Percentiles rank a stretch among this genome's conserved stretches.
phyloP scores from a whole-genome alignment of 2,888 invertebrate genomes.

The Epirrhoe alternata region DNA sequence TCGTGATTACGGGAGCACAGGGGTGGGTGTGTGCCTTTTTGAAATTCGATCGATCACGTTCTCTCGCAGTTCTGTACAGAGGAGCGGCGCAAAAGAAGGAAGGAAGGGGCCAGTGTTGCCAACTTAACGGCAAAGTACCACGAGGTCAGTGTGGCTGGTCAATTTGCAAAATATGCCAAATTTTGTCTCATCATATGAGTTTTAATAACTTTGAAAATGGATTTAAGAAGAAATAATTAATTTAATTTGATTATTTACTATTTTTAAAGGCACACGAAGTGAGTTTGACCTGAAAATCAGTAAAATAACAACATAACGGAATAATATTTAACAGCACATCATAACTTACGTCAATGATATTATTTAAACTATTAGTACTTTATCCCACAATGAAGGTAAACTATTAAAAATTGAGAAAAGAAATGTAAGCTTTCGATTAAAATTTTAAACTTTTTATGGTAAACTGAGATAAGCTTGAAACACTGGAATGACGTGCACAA shows the following conservation, averaged over 20 bases:
- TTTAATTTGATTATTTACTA: not conserved
- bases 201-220: not conserved
- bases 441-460: constrained; percentile 27
- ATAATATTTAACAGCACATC: no score
- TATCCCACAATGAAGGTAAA: not conserved
- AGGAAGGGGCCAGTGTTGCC: constrained; percentile 81
- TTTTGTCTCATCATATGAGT: constrained; percentile 29
- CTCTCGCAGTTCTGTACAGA: constrained; percentile 79
- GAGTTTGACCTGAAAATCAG: not conserved
- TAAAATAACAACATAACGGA: no score
- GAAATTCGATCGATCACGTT: constrained; percentile 86
- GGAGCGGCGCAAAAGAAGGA: constrained; percentile 84
- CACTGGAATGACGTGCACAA: constrained; percentile 58
- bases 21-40: constrained; percentile 84
- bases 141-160: constrained; percentile 74
- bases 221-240: not conserved
- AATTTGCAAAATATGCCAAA: constrained; percentile 41
- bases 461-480: constrained; percentile 44
- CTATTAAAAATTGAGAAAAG: not conserved
- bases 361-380: no score
- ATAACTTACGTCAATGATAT: no score
- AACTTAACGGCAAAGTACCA: constrained; percentile 75
- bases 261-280: not conserved
- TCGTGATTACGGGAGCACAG: constrained; percentile 84
- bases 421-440: not conserved